Evolutionary conservation across 1,140 invertebrate genomes (phyloP).

Genomic region (Leptinotarsa lineolata): DNA sequence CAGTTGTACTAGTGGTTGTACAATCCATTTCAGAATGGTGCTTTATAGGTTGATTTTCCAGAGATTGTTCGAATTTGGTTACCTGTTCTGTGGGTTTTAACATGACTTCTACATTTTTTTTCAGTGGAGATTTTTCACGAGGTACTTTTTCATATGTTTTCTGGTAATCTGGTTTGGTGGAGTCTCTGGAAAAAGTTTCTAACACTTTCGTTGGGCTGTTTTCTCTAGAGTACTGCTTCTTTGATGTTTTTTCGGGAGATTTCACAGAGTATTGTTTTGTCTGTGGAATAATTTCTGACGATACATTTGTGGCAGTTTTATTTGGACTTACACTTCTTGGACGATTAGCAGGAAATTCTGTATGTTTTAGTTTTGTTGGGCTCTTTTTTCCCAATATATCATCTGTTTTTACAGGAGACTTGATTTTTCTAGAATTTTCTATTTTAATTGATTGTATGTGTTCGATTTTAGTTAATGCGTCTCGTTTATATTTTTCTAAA

Average conservation of each 20-base stretch:
- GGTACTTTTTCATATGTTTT: not conserved
- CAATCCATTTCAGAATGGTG: no score
- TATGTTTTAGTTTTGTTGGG: not conserved
- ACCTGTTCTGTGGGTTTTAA: no score
- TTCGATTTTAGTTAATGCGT: slow-evolving; percentile 31
- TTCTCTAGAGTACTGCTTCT: not conserved
- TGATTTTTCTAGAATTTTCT: slow-evolving; percentile 23
- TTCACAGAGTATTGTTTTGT: slow-evolving; percentile 5
- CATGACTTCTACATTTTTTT: no score
- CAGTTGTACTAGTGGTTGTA: no score
- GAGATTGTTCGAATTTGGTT: no score
- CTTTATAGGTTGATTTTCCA: no score
- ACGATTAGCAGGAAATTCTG: slow-evolving; percentile 27
- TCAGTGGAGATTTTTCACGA: no score
- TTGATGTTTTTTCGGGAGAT: slow-evolving; percentile 35
- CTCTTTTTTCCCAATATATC: not conserved
- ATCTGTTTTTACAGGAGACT: not conserved
- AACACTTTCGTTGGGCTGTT: no score
- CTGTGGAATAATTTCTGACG: slow-evolving; percentile 31
- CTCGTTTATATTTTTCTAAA: slow-evolving; percentile 36
- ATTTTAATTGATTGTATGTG: not conserved
- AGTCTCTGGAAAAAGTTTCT: not conserved
- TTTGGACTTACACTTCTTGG: no score
- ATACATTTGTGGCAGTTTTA: slow-evolving; percentile 31
- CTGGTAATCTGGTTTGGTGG: slow-evolving; percentile 4